Evolutionary conservation across 64 coral and sea anemone species (phyloP).

Genomic region (Stichodactyla mertensii): DNA sequence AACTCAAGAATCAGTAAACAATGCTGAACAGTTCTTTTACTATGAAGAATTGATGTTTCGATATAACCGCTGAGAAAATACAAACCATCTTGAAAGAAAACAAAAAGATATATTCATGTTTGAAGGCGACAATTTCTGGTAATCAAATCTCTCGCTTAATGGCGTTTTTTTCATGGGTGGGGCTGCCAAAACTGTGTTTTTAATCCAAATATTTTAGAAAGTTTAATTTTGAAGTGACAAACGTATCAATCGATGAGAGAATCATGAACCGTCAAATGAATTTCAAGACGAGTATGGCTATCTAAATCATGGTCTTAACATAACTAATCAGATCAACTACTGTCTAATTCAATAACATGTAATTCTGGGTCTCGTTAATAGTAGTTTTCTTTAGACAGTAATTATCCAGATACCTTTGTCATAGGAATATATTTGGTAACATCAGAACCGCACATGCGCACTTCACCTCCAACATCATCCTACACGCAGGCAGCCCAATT

Average conservation of each 20-base stretch:
- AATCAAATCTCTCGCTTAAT: neutral
- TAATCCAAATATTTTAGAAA: neutral
- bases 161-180: neutral
- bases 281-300: neutral
- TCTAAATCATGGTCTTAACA: conserved; percentile 13
- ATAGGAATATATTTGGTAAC: neutral
- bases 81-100: neutral
- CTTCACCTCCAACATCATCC: neutral
- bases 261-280: neutral
- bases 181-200: neutral
- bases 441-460: neutral
- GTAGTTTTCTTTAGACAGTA: neutral
- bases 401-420: neutral
- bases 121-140: neutral
- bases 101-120: neutral
- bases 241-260: neutral
- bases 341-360: neutral
- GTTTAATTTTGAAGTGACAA: neutral
- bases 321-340: neutral
- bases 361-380: neutral
- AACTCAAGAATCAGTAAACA: neutral
- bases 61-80: conserved; percentile 6
- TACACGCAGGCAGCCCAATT: too few species aligned
- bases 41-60: neutral
- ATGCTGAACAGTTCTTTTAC: neutral